Evolutionary conservation across 2,888 invertebrate genomes (phyloP).

Genomic region (Heliconius ismenius): DNA sequence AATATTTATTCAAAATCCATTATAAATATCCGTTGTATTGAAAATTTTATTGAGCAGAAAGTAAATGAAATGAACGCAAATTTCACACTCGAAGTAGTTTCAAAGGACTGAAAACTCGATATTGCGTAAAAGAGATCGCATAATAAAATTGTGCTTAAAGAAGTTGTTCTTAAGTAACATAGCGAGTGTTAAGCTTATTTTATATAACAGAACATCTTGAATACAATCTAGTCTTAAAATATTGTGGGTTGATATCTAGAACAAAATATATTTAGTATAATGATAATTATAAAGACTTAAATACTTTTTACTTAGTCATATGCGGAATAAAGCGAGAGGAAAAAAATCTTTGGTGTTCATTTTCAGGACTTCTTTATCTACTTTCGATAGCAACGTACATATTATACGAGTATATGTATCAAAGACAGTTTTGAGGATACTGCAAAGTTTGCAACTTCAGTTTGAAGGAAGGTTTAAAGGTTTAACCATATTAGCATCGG

Average conservation of each 20-base stretch:
- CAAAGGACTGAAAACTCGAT: constrained; percentile 71
- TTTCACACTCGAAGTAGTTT: constrained; percentile 72
- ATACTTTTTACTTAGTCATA: no score
- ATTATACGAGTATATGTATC: constrained; percentile 46
- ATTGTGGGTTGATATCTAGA: not conserved
- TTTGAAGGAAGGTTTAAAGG: constrained; percentile 48
- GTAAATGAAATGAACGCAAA: constrained; percentile 70
- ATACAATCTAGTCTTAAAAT: not conserved
- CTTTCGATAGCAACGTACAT: constrained; percentile 16
- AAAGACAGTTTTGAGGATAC: constrained; percentile 42
- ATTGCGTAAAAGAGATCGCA: constrained; percentile 68
- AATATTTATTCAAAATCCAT: constrained; percentile 23
- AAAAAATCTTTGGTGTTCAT: no score
- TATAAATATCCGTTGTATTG: constrained; percentile 54
- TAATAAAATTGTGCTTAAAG: constrained; percentile 69
- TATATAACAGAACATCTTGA: not conserved
- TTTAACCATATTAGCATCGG: constrained; percentile 70
- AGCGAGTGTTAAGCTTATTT: not conserved
- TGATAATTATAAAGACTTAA: no score
- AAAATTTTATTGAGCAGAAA: constrained; percentile 72
- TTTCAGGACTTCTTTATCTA: constrained; percentile 28
- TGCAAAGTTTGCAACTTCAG: constrained; percentile 31
- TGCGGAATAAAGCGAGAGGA: no score
- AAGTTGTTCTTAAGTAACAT: constrained; percentile 27
- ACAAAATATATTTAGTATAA: not conserved